Base-by-base conservation (phyloP, 2,113 vertebrate species). In the Hippocampus zosterae region DNA sequence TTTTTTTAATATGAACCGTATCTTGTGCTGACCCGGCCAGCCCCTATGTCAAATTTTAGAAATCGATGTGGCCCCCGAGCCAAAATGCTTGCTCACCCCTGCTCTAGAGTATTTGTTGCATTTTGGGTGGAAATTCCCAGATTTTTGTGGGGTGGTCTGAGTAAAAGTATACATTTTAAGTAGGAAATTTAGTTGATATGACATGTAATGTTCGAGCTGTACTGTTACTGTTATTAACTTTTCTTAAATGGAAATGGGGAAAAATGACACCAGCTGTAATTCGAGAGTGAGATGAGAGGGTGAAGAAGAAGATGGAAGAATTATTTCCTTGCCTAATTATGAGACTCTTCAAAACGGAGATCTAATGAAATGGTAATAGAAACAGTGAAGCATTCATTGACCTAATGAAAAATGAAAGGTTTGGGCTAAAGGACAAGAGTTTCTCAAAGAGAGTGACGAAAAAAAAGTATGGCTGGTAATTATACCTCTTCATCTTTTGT, bases 321-420 rank as follows among this genome's bases (percentile, higher is more conserved):
- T 0, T 66, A 79, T 66, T 83, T 79, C 75, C 80, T 84, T 62
- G 69, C 88, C 83, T 82, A 87, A 87, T 83, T 79, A 73, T 46
- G 77, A 79, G 81, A 78, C 81, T 80, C 64, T 76, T 90, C 87
- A 86, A 88, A 88, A 77, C 70, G 76, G 77, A 82, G 81, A 82
- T 84, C 71, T 86, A 88, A 90, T 75, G 84, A 86, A 86, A 81
- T 87, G 91, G 90, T 88, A 81, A 86, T 81, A 89, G 77, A 87
- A 90, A 79, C 77, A 77, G 74, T 85, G 77, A 90, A 90, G 91
- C 87, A 90, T 88, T 92, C 91, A 89, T 84, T 76, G 85, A 85
- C 64, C 81, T 88, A 82, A 92, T 83, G 4, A 91, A 90, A 90
- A 89, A 85, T 53, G 78, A 69, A 82, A 72, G 80, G 76, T 76